Evolutionary conservation across 2,797 vertebrate genomes (phyloP), one percentile per base, ranked within the genome.

Genomic region (Pangasius krempfi): DNA sequence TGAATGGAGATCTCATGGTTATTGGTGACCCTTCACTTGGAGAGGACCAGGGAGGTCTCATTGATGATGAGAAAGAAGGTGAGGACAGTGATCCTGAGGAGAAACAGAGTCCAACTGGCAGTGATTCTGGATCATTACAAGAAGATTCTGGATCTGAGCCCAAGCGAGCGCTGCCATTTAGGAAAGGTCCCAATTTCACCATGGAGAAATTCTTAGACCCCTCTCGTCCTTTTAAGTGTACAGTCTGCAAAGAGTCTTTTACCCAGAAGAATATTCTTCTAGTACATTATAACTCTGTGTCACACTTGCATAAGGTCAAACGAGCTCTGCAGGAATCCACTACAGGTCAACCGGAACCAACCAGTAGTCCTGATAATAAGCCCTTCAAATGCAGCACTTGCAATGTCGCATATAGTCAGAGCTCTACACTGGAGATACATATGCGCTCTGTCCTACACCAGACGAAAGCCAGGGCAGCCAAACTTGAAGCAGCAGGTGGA

Each of bases 191-290:
- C 84, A 99, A 99, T 94, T 99, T 99, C 93, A 99, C 99, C 4
- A 99, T 99, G 98, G 99, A 99, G 92, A 99, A 99, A 92, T 99
- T 99, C 90, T 94, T 99, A 88, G 99, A 99, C 94, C 98, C 99
- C 1, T 99, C 99, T 93, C 97, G 98, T 89, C 99, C 99, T 27
- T 99, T 99, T 92, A 99, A 99, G 94, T 99, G 99, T 93, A 99
- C 99, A 0, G 99, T 99, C 64, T 99, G 99, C 95, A 99, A 99
- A 96, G 99, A 99, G 92, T 99, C 99, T 89, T 99, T 99, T 92
- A 99, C 99, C 0, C 99, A 99, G 88, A 99, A 99, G 95, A 99
- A 99, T 91, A 99, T 99, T 93, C 97, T 99, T 85, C 94, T 99
- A 81, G 99, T 99, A 91, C 99, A 99, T 95, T 99, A 99, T 94